A percentile compares a stretch with the other conserved stretches of the same genome.
These are phyloP conservation scores for Maylandia zebra DNA, from an alignment of 2,113 vertebrate genomes.

Conservation along the genomic window DNA sequence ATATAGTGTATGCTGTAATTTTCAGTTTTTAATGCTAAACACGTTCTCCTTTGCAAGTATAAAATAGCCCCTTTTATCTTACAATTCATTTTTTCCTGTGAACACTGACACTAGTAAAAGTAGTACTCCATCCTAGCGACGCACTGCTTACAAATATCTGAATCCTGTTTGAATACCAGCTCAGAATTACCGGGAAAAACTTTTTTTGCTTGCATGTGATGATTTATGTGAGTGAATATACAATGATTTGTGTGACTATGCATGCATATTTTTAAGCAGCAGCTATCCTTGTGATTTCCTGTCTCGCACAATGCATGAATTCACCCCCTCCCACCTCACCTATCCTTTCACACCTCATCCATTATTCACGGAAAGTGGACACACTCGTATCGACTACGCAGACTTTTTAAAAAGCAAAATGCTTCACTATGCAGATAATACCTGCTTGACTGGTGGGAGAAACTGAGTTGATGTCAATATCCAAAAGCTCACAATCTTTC, in stretches of 20 bases:
- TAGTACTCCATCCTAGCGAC: neutral
- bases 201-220: neutral
- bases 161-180: neutral
- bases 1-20: neutral
- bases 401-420: neutral
- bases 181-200: neutral
- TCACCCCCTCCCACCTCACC: constrained; percentile 36
- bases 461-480: constrained; percentile 33
- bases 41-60: neutral
- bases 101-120: neutral
- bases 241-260: neutral
- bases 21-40: neutral
- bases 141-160: neutral
- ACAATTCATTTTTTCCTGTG: neutral
- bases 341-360: constrained; percentile 51
- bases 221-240: neutral
- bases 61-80: neutral
- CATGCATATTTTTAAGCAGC: neutral
- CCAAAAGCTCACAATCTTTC: constrained; percentile 36
- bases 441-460: constrained; percentile 31
- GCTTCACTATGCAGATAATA: constrained; percentile 40
- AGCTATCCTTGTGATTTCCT: neutral
- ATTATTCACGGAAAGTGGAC: constrained; percentile 53
- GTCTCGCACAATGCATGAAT: constrained; percentile 30
- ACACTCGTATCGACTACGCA: constrained; percentile 20